A percentile compares a stretch with the other conserved stretches of the same genome.
Evolutionary conservation across 2,797 vertebrate genomes (phyloP).

Genomic region (Macropodus opercularis): DNA sequence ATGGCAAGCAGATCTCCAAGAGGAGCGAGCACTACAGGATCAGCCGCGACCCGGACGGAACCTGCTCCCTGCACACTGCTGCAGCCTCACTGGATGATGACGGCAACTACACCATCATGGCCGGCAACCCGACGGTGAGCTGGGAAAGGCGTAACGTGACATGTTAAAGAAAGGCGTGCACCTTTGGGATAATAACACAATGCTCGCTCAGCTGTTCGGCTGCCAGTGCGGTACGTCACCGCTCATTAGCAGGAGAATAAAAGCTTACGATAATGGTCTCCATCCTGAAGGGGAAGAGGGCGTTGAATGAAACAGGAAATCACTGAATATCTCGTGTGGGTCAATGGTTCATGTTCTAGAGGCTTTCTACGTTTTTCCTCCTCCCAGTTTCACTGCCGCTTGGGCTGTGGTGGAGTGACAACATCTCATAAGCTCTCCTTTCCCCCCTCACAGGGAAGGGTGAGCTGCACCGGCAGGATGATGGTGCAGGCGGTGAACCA

Average conservation of each 20-base stretch:
- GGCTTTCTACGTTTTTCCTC: constrained; percentile 44
- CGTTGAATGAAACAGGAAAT: constrained; percentile 64
- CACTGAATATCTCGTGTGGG: constrained; percentile 43
- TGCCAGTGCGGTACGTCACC: constrained; percentile 12
- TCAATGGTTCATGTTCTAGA: constrained; percentile 49
- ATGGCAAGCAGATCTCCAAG: constrained; percentile 98
- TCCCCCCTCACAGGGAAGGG: constrained; percentile 83
- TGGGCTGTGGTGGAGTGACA: constrained; percentile 22
- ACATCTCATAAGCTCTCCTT: constrained; percentile 35
- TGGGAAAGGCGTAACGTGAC: background rate
- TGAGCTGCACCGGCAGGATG: constrained; percentile 95
- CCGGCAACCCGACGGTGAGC: constrained; percentile 92
- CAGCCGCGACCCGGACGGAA: constrained; percentile 90
- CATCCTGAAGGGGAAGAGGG: constrained; percentile 58
- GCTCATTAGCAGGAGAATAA: constrained; percentile 45
- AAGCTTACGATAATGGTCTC: constrained; percentile 39
- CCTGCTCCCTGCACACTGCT: constrained; percentile 89
- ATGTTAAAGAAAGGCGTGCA: background rate
- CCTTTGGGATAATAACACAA: background rate
- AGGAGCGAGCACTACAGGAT: constrained; percentile 95
- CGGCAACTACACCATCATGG: constrained; percentile 98
- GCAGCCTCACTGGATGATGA: constrained; percentile 95
- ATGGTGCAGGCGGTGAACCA: constrained; percentile 99
- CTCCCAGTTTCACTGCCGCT: constrained; percentile 27
- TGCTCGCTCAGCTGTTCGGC: background rate